These are phyloP conservation scores for Scartelaos histophorus DNA, from an alignment of 2,113 vertebrate species.

Conservation along the genomic window DNA sequence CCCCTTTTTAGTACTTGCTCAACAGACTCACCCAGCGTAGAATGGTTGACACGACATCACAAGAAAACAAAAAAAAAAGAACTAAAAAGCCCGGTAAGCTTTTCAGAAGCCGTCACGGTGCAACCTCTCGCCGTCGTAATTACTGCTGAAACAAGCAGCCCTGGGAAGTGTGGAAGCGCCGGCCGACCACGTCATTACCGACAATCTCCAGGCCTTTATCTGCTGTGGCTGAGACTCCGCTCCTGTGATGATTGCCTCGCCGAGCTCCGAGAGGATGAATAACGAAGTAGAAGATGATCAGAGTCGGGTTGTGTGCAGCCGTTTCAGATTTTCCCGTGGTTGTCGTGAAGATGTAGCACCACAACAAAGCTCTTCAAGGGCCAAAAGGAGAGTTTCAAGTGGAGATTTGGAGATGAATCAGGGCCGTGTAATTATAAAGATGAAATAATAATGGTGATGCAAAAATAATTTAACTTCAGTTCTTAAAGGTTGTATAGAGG, in stretches of 20 bases:
- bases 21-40: slow-evolving; percentile 26
- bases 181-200: slow-evolving; percentile 65
- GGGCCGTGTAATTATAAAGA: neutral
- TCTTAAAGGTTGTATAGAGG: too few relatives aligned
- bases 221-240: slow-evolving; percentile 50
- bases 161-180: slow-evolving; percentile 58
- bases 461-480: too few relatives aligned
- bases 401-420: neutral
- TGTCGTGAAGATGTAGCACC: slow-evolving; percentile 15
- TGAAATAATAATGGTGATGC: too few relatives aligned
- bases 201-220: slow-evolving; percentile 68
- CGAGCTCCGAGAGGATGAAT: slow-evolving; percentile 16
- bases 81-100: slow-evolving; percentile 55
- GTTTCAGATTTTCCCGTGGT: slow-evolving; percentile 39
- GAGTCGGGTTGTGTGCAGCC: slow-evolving; percentile 21
- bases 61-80: slow-evolving; percentile 10
- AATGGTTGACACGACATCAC: slow-evolving; percentile 58
- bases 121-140: slow-evolving; percentile 56
- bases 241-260: slow-evolving; percentile 56
- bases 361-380: slow-evolving; percentile 37
- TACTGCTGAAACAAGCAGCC: slow-evolving; percentile 71
- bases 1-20: slow-evolving; percentile 24
- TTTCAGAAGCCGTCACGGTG: slow-evolving; percentile 58
- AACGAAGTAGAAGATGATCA: slow-evolving; percentile 31
- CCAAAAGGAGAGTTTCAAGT: slow-evolving; percentile 25